Evolutionary conservation across 2,888 invertebrate genomes (phyloP).

Genomic region (Acanthococcus lagerstroemiae): DNA sequence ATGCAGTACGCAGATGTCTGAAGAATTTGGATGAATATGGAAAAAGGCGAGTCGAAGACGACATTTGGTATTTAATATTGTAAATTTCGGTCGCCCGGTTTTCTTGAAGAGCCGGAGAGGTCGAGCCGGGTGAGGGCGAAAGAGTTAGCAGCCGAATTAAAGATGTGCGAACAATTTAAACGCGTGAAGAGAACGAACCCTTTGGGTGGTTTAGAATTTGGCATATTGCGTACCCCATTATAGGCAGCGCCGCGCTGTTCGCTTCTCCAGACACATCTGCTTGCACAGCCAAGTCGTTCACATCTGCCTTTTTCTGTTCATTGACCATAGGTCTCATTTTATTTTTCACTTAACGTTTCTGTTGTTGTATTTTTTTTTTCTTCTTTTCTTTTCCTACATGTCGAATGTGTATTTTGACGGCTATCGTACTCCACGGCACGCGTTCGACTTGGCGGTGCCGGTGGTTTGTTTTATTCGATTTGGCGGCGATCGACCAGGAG

Average conservation of each 20-base stretch:
- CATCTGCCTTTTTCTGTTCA: not conserved
- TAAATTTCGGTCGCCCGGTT: constrained; percentile 18
- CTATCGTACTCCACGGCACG: too few species aligned
- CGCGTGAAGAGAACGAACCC: not conserved
- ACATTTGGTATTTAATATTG: constrained; percentile 11
- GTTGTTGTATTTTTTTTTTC: not conserved
- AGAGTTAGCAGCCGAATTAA: not conserved
- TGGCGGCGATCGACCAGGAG: too few species aligned
- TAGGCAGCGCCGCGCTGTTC: not conserved
- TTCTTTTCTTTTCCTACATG: not conserved
- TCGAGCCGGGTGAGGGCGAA: not conserved
- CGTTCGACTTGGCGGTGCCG: too few species aligned
- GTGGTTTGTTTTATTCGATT: too few species aligned
- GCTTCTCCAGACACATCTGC: not conserved
- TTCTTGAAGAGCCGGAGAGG: not conserved
- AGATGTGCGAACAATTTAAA: not conserved
- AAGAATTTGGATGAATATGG: too few species aligned
- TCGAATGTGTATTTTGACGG: too few species aligned
- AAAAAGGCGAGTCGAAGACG: too few species aligned
- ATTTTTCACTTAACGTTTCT: not conserved
- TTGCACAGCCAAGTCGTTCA: not conserved
- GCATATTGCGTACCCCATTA: not conserved
- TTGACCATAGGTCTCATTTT: not conserved
- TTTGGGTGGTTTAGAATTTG: not conserved
- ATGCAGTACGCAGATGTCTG: too few species aligned